Evolutionary conservation across 1,140 invertebrate species (phyloP).

Genomic region (Pygmarrhopalites habei): DNA sequence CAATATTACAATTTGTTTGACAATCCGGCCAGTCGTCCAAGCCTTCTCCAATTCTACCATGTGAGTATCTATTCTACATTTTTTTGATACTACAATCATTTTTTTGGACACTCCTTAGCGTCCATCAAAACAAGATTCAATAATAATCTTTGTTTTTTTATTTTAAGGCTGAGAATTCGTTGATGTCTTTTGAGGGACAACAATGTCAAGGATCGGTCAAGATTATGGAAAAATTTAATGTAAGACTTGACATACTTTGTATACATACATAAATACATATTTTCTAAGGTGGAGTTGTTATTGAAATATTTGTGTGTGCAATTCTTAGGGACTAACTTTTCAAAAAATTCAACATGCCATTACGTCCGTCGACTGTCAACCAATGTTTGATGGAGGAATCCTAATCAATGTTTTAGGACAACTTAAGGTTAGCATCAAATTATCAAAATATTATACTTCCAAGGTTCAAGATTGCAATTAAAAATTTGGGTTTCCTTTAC

Average conservation of each 20-base stretch:
- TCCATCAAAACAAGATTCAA: neutral
- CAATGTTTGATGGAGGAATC: conserved; percentile 90
- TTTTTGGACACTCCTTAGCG: neutral
- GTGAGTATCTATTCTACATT: conserved; percentile 61
- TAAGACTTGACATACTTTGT: conserved; percentile 53
- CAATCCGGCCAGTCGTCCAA: conserved; percentile 68
- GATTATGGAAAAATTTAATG: conserved; percentile 90
- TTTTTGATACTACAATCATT: conserved; percentile 2
- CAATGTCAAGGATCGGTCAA: conserved; percentile 83
- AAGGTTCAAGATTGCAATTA: too few species aligned
- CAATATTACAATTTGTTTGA: conserved; percentile 89
- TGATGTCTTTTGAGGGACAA: conserved; percentile 91
- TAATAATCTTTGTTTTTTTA: conserved; percentile 4
- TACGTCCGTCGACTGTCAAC: conserved; percentile 88
- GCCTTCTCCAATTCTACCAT: conserved; percentile 82
- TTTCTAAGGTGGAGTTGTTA: conserved; percentile 11
- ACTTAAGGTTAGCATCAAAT: conserved; percentile 85
- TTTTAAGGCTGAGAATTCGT: conserved; percentile 74
- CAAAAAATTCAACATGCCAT: conserved; percentile 87
- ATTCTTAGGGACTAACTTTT: conserved; percentile 77
- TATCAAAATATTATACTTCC: too few species aligned
- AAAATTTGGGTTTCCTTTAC: neutral
- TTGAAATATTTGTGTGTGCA: too few species aligned
- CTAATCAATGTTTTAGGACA: conserved; percentile 87
- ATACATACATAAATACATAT: neutral